These are phyloP conservation scores for Eptatretus atami DNA, from an alignment of 2,797 vertebrate genomes.

Conservation along the genomic window DNA sequence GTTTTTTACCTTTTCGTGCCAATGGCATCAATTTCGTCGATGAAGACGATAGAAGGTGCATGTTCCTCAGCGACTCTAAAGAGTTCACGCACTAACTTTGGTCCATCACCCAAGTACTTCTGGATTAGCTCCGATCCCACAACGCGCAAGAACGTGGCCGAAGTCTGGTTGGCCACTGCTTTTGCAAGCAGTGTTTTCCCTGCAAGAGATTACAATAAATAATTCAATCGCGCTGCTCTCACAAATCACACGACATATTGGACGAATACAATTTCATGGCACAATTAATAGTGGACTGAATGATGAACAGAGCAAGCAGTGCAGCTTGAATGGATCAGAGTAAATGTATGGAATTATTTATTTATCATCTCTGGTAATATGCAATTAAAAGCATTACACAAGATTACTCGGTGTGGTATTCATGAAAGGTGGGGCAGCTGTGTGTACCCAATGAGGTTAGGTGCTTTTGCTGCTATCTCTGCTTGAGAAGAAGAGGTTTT, in stretches of 20 bases:
- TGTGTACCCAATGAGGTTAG: too few relatives aligned
- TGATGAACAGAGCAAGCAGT: neutral
- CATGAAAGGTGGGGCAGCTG: too few relatives aligned
- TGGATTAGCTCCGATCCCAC: slow-evolving; percentile 85
- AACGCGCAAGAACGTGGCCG: slow-evolving; percentile 64
- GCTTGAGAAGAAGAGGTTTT: too few relatives aligned
- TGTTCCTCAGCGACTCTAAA: slow-evolving; percentile 78
- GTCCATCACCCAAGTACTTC: slow-evolving; percentile 72
- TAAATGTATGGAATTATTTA: too few relatives aligned
- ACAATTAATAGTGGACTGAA: neutral
- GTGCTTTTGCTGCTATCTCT: too few relatives aligned
- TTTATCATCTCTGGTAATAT: too few relatives aligned
- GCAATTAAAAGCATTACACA: too few relatives aligned
- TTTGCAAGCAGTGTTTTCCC: slow-evolving; percentile 83
- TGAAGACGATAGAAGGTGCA: slow-evolving; percentile 71
- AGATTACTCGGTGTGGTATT: too few relatives aligned
- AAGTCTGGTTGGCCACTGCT: slow-evolving; percentile 90
- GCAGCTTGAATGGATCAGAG: neutral
- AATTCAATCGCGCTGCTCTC: neutral
- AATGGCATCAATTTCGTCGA: slow-evolving; percentile 79
- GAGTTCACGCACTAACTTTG: slow-evolving; percentile 62
- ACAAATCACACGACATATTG: too few relatives aligned
- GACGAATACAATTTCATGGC: too few relatives aligned
- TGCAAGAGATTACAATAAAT: slow-evolving; percentile 12
- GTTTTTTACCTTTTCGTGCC: slow-evolving; percentile 49